Percentiles rank a stretch among this genome's conserved stretches.
Conservation (phyloP, 2,113 vertebrate species). For the Brachypodius melanocephalos region DNA sequence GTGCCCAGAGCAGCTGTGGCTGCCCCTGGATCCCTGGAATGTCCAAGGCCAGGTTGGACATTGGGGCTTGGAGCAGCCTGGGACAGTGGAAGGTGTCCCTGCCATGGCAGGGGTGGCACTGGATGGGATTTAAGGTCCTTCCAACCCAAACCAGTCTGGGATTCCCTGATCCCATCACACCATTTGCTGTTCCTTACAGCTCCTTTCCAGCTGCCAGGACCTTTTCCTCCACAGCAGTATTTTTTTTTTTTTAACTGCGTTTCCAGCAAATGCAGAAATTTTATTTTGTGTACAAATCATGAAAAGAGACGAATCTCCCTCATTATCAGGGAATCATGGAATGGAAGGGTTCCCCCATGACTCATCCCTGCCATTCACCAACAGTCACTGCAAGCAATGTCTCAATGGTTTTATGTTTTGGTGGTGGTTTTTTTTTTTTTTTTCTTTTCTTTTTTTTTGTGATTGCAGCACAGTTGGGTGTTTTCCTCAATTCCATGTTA, state of each 20-base stretch:
- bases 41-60: neutral
- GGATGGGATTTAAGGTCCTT: neutral
- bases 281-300: neutral
- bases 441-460: neutral
- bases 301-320: neutral
- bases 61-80: neutral
- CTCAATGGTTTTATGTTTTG: neutral
- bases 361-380: neutral
- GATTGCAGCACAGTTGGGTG: neutral
- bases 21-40: neutral
- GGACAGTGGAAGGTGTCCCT: neutral
- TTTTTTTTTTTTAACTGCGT: neutral
- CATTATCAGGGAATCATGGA: neutral
- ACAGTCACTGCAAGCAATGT: rapidly evolving
- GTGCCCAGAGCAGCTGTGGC: neutral
- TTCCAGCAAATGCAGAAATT: neutral
- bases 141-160: neutral
- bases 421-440: too few relatives aligned
- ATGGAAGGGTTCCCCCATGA: neutral
- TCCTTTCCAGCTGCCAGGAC: neutral
- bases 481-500: neutral
- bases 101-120: rapidly evolving
- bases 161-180: neutral
- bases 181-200: neutral
- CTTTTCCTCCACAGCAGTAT: neutral